Percentiles rank a stretch among this genome's conserved stretches.
Evolutionary conservation across 23 tunicate species (phyloP).

Genomic region (Styela clava): DNA sequence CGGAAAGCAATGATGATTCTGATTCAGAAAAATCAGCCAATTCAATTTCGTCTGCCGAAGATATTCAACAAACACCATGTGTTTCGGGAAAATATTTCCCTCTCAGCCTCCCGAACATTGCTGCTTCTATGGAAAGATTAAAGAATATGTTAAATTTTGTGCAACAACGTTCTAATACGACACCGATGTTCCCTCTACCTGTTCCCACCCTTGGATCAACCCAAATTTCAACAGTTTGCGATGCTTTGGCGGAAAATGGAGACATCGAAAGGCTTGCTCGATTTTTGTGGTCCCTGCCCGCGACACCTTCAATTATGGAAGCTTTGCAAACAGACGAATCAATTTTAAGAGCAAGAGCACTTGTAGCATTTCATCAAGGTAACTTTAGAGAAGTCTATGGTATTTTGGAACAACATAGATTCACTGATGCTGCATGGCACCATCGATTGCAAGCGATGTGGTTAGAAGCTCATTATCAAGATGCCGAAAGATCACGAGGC

Average conservation of each 20-base stretch:
- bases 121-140: slow-evolving; percentile 7
- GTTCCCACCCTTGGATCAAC: slow-evolving; percentile 45
- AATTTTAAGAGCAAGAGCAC: slow-evolving; percentile 74
- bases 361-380: slow-evolving; percentile 93
- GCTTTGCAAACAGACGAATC: slow-evolving; percentile 79
- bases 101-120: background rate
- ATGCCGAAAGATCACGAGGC: slow-evolving; percentile 83
- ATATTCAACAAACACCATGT: no score
- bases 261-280: slow-evolving; percentile 89
- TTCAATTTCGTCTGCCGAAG: background rate
- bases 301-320: slow-evolving; percentile 65
- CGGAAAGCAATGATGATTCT: background rate
- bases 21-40: background rate
- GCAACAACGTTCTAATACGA: background rate
- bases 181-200: slow-evolving; percentile 41
- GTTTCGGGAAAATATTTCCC: background rate
- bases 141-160: background rate
- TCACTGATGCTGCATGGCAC: slow-evolving; percentile 60
- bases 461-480: slow-evolving; percentile 96
- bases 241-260: slow-evolving; percentile 72
- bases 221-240: slow-evolving; percentile 89
- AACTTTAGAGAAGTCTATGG: slow-evolving; percentile 76
- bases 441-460: slow-evolving; percentile 80
- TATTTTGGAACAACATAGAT: slow-evolving; percentile 81
- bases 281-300: slow-evolving; percentile 96